phyloP scores from a whole-genome alignment of 2,888 invertebrate genomes.

The Gymnosoma rotundatum region DNA sequence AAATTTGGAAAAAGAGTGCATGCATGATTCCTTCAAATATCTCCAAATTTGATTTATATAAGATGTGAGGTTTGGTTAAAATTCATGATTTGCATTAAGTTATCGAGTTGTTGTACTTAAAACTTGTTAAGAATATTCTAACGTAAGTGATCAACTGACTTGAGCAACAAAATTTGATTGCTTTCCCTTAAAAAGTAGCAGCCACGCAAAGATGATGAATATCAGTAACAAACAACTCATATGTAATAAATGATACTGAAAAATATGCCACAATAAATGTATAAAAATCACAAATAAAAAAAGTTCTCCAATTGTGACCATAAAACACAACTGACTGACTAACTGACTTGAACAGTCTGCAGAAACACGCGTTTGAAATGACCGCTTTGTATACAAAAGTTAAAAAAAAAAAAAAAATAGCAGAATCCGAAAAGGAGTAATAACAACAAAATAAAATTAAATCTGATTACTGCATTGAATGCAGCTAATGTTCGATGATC shows the following conservation, averaged over 20 bases:
- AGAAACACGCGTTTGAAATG: conserved; percentile 56
- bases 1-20: too few relatives aligned
- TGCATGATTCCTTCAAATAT: too few relatives aligned
- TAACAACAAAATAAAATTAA: conserved; percentile 25
- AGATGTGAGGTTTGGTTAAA: background rate
- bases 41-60: too few relatives aligned
- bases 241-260: conserved; percentile 47
- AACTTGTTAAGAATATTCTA: background rate
- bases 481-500: conserved; percentile 70
- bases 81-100: background rate
- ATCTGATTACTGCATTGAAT: conserved; percentile 67
- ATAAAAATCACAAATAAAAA: conserved; percentile 29
- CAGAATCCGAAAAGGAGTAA: conserved; percentile 37
- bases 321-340: conserved; percentile 36
- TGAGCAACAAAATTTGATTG: background rate
- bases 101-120: background rate
- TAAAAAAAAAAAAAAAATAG: background rate
- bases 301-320: conserved; percentile 22
- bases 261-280: conserved; percentile 13
- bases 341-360: conserved; percentile 6
- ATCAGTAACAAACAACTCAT: conserved; percentile 17
- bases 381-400: conserved; percentile 60
- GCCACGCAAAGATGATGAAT: background rate
- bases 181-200: background rate
- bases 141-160: background rate